Evolutionary conservation across 2,113 vertebrate genomes (phyloP).

Genomic region (Girardinichthys multiradiatus): DNA sequence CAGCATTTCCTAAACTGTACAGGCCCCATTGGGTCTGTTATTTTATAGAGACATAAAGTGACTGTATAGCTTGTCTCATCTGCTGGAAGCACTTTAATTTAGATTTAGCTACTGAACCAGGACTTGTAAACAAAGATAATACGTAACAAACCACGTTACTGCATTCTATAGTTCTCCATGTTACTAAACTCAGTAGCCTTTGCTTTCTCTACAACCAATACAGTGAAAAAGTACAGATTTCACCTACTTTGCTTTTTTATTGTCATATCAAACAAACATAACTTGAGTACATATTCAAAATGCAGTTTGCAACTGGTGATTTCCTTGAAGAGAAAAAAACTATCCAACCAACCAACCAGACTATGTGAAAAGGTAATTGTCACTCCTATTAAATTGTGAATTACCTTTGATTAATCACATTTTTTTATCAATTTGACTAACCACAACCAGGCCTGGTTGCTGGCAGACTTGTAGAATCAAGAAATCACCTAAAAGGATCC

Average conservation of each 20-base stretch:
- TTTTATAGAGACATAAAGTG: constrained; percentile 29
- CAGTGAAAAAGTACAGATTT: not conserved
- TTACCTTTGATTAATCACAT: too few species aligned
- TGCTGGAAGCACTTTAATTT: constrained; percentile 39
- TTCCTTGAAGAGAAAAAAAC: not conserved
- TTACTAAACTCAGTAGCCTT: not conserved
- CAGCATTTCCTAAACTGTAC: constrained; percentile 18
- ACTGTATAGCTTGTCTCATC: constrained; percentile 36
- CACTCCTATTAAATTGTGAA: too few species aligned
- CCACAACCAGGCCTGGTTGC: too few species aligned
- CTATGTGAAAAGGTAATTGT: too few species aligned
- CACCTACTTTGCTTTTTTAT: not conserved
- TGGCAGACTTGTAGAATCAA: not conserved
- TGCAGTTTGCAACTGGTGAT: not conserved
- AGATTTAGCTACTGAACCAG: constrained; percentile 24
- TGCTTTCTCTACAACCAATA: not conserved
- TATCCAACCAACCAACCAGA: not conserved
- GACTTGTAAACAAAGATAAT: constrained; percentile 51
- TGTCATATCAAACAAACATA: not conserved
- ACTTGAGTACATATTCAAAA: not conserved
- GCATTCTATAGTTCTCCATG: not conserved
- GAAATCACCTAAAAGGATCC: not conserved
- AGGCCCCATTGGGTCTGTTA: not conserved
- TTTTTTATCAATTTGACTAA: too few species aligned
- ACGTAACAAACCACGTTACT: constrained; percentile 24